Evolutionary conservation across 2,113 vertebrate genomes (phyloP).

Genomic region (Heterotis niloticus): DNA sequence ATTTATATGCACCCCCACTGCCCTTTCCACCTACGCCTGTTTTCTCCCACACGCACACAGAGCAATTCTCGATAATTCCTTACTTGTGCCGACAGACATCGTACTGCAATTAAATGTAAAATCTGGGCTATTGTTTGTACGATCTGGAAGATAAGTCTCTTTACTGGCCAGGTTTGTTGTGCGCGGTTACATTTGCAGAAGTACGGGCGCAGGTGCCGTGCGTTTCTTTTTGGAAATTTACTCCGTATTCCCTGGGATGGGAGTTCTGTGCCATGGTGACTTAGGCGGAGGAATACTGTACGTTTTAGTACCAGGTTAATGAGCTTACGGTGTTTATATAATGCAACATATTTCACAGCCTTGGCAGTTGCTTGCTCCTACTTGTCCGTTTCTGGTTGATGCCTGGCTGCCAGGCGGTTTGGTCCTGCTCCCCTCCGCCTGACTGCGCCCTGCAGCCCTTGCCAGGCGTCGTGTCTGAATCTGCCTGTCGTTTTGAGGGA

Average conservation of each 20-base stretch:
- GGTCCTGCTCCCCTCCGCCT: constrained; percentile 20
- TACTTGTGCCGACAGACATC: not conserved
- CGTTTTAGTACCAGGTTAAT: not conserved
- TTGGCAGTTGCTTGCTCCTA: constrained; percentile 1
- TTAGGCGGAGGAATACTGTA: not conserved
- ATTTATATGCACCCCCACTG: not conserved
- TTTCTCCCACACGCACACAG: not conserved
- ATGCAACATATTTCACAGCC: not conserved
- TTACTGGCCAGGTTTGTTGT: too few species aligned
- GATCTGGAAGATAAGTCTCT: too few species aligned
- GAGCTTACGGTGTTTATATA: not conserved
- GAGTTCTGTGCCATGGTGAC: too few species aligned
- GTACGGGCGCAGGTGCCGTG: too few species aligned
- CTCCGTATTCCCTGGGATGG: not conserved
- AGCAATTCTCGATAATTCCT: constrained; percentile 3
- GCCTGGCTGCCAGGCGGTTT: constrained; percentile 22
- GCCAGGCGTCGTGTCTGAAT: constrained; percentile 18
- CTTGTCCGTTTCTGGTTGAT: constrained; percentile 19
- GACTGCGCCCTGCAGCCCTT: not conserved
- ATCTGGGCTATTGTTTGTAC: not conserved
- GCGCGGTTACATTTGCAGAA: too few species aligned
- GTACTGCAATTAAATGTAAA: not conserved
- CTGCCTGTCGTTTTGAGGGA: constrained; percentile 2
- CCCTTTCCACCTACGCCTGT: not conserved
- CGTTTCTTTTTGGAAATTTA: not conserved